Evolutionary conservation across 37 sponge, comb jelly and placozoan genomes (phyloP), one percentile per base, ranked within the genome.

Genomic region (Diacarnus erythraeanus): DNA sequence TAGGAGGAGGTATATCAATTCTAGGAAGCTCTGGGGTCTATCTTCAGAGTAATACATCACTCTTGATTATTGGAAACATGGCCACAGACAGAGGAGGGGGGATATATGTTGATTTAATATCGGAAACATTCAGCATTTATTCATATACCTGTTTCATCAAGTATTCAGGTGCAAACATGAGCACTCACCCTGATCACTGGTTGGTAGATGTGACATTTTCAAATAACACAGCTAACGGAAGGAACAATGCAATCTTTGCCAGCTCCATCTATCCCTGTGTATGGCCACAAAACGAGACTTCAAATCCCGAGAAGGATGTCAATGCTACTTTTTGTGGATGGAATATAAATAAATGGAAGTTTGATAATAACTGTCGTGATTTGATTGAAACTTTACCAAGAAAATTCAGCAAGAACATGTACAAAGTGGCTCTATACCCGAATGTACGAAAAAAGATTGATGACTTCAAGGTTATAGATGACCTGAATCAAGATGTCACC

Each of bases 251-350:
- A n/a, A 90, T 90, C 35, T 90, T 77, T 71, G 77, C 77, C 31
- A 81, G 85, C 4, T 77, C 90, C 30, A 37, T 90, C 2, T 23
- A 84, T 1, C 90, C 90, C 8, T 90, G 90, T 71, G 65, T 90
- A 5, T 84, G 81, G 85, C 27, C 71, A 38, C 73, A 38, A n/a
- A 6, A 27, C 15, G 27, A 0, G 20, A 64, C 21, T 30, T 54
- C 68, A 1, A 18, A 69, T 18, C 20, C 59, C 12, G 20, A 3
- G 23, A 33, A 26, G 0, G 59, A 71, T 47, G 71, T 80, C 0
- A 38, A 58, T 3, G 27, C 27, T 2, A 80, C 80, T 15, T 80
- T 80, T 29, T 80, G 80, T 22, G 31, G n/a, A 3, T 80, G 80
- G 80, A 37, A 70, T 0, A 47, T n/a, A n/a, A n/a, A n/a, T n/a